These are phyloP conservation scores for Herpetotheres cachinnans DNA, from an alignment of 2,113 vertebrate genomes.

Conservation along the genomic window DNA sequence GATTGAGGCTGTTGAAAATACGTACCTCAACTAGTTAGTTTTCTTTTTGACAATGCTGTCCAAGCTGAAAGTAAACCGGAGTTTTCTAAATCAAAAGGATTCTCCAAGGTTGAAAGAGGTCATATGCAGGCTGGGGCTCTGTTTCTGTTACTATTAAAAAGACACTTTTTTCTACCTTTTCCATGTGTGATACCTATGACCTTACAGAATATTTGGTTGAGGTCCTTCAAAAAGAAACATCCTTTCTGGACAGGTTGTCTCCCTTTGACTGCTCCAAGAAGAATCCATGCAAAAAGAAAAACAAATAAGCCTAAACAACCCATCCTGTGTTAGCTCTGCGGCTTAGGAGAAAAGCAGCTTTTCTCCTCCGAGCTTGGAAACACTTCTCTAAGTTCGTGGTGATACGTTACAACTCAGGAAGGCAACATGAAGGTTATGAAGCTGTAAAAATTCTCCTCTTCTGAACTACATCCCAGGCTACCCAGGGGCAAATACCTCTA, in stretches of 20 bases:
- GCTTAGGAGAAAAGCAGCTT: neutral
- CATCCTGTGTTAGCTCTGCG: neutral
- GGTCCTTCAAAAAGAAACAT: neutral
- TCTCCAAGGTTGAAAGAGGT: neutral
- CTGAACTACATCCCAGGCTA: neutral
- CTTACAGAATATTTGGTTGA: neutral
- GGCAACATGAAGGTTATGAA: neutral
- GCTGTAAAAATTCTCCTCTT: neutral
- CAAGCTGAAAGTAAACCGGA: neutral
- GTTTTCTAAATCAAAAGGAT: neutral
- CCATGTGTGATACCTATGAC: neutral
- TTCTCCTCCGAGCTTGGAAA: neutral
- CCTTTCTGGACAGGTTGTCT: neutral
- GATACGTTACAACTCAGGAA: neutral
- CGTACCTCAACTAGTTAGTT: rapidly evolving
- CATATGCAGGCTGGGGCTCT: neutral
- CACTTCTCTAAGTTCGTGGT: neutral
- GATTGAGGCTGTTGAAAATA: neutral
- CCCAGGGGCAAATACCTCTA: neutral
- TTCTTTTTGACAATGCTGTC: neutral
- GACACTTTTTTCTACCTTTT: neutral
- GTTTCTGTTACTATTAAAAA: neutral
- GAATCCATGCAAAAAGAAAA: neutral
- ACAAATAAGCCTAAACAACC: neutral
- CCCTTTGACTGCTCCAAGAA: neutral